Percentiles rank a stretch among this genome's conserved stretches.
Evolutionary conservation across 1,140 invertebrate genomes (phyloP).

Genomic region (Tetranychus urticae): DNA sequence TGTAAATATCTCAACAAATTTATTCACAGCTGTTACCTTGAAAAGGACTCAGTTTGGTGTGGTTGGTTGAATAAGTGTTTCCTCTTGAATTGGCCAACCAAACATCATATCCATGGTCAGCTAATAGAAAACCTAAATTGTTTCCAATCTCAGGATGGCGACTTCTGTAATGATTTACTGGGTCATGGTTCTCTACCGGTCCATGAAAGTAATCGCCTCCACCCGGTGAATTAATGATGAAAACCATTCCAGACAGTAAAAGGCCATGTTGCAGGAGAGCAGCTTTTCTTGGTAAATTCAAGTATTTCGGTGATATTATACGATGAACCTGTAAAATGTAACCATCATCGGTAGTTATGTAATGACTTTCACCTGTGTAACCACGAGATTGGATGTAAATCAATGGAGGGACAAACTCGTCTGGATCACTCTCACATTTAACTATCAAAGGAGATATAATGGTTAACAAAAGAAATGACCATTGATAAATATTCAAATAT

Average conservation of each 20-base stretch:
- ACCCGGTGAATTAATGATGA: slow-evolving; percentile 37
- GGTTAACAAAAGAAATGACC: too few relatives aligned
- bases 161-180: not conserved
- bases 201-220: not conserved
- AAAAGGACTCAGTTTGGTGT: not conserved
- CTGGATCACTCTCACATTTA: not conserved
- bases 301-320: slow-evolving; percentile 20
- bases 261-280: slow-evolving; percentile 49
- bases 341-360: slow-evolving; percentile 38
- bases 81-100: slow-evolving; percentile 20
- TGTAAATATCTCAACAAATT: too few relatives aligned
- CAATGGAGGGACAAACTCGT: not conserved
- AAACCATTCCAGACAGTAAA: slow-evolving; percentile 44
- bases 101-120: slow-evolving; percentile 19
- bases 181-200: not conserved
- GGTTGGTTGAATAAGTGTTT: slow-evolving; percentile 14
- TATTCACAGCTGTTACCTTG: not conserved
- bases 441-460: too few relatives aligned
- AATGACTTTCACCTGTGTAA: slow-evolving; percentile 36
- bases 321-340: slow-evolving; percentile 44
- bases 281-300: slow-evolving; percentile 15
- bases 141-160: not conserved
- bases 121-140: slow-evolving; percentile 11
- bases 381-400: slow-evolving; percentile 20
- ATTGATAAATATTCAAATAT: too few relatives aligned